Evolutionary conservation across 2,888 invertebrate genomes (phyloP).

Genomic region (Diadromus collaris): DNA sequence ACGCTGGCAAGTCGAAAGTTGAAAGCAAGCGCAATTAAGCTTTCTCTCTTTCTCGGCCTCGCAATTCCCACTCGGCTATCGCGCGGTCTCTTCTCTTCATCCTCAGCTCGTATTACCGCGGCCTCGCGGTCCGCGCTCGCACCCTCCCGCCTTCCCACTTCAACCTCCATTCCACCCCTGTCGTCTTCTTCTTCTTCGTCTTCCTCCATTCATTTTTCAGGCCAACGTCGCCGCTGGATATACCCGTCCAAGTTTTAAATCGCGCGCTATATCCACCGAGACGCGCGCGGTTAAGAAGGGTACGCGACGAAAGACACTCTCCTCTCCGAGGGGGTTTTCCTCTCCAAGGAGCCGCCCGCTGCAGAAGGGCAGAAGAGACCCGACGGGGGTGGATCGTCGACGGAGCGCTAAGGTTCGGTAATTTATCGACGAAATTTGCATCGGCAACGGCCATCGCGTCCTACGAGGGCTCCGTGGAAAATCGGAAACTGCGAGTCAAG

Average conservation of each 20-base stretch:
- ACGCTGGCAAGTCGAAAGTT: slow-evolving; percentile 72
- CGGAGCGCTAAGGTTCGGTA: slow-evolving; percentile 46
- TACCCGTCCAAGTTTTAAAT: slow-evolving; percentile 74
- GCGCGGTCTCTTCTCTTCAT: slow-evolving; percentile 30
- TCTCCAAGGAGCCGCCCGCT: slow-evolving; percentile 35
- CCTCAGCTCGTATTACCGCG: slow-evolving; percentile 12
- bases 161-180: slow-evolving; percentile 9
- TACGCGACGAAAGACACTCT: slow-evolving; percentile 48
- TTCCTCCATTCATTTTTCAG: slow-evolving; percentile 75
- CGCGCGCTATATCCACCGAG: slow-evolving; percentile 68
- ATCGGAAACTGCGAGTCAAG: slow-evolving; percentile 42
- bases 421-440: slow-evolving; percentile 66
- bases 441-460: slow-evolving; percentile 67
- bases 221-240: slow-evolving; percentile 71
- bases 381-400: slow-evolving; percentile 40
- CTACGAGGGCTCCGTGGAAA: slow-evolving; percentile 21
- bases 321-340: neutral
- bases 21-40: slow-evolving; percentile 77
- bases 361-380: slow-evolving; percentile 16
- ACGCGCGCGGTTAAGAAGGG: slow-evolving; percentile 56
- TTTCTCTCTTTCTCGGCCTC: slow-evolving; percentile 62
- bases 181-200: slow-evolving; percentile 15
- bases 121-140: slow-evolving; percentile 38
- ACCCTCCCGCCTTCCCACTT: slow-evolving; percentile 22
- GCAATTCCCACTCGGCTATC: slow-evolving; percentile 33